Percentiles rank a stretch among this genome's conserved stretches.
phyloP scores from a whole-genome alignment of 2,113 vertebrate species.

The Sisor rabdophorus region DNA sequence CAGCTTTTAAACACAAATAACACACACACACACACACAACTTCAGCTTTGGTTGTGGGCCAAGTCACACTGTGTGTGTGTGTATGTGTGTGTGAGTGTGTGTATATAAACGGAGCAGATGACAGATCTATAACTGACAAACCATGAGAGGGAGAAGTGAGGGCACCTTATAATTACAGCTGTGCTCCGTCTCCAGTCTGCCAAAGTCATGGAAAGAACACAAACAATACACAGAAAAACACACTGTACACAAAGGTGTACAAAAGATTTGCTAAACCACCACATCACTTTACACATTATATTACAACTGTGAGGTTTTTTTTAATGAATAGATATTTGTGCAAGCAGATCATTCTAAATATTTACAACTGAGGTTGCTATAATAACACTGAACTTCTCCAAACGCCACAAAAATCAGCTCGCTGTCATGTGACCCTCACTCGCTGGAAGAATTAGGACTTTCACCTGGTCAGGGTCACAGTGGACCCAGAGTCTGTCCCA shows the following conservation, averaged over 20 bases:
- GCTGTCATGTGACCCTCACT: background rate
- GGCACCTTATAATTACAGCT: constrained; percentile 52
- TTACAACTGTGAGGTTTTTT: background rate
- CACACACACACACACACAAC: background rate
- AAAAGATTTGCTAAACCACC: background rate
- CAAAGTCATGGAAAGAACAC: constrained; percentile 30
- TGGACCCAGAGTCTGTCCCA: background rate
- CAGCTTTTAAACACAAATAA: constrained; percentile 5
- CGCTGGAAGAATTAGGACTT: background rate
- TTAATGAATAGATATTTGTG: background rate
- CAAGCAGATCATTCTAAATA: background rate
- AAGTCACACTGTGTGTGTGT: constrained; percentile 40
- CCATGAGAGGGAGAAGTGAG: constrained; percentile 46
- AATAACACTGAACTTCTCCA: background rate
- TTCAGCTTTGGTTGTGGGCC: constrained; percentile 22
- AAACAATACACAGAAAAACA: constrained; percentile 7
- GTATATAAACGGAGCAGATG: constrained; percentile 45
- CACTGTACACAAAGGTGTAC: background rate
- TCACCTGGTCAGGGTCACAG: background rate
- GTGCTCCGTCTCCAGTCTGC: constrained; percentile 38
- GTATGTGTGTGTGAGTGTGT: constrained; percentile 40
- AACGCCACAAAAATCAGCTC: background rate
- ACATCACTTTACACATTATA: background rate
- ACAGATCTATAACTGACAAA: constrained; percentile 53
- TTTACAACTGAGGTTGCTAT: background rate